Evolutionary conservation across 2,888 invertebrate species (phyloP).

Genomic region (Cephus nigrinus): DNA sequence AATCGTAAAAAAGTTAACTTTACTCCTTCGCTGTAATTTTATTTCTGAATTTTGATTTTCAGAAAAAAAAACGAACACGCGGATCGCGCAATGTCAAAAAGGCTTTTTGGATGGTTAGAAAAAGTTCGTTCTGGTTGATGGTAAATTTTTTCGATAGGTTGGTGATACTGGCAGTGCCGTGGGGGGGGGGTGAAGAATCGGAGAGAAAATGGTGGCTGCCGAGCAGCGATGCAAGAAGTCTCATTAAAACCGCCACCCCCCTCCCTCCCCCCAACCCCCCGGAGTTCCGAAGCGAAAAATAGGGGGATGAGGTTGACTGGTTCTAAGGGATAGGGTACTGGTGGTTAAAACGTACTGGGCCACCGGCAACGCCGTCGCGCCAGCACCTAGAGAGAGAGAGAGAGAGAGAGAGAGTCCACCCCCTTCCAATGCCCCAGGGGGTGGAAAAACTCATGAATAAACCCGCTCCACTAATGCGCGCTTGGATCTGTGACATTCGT

Average conservation of each 20-base stretch:
- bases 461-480: constrained; percentile 22
- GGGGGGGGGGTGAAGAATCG: not conserved
- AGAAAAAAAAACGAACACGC: no score
- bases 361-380: not conserved
- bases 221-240: constrained; percentile 35
- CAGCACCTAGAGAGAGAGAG: constrained; percentile 1
- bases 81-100: not conserved
- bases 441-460: constrained; percentile 33
- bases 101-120: not conserved
- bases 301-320: not conserved
- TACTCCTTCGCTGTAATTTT: no score
- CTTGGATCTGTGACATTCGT: constrained; percentile 9
- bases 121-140: not conserved
- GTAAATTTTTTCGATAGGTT: not conserved
- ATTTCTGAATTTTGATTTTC: not conserved
- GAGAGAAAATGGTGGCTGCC: constrained; percentile 10
- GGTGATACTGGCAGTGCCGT: not conserved
- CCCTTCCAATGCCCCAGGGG: constrained; percentile 10
- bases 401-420: constrained; percentile 9
- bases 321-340: not conserved
- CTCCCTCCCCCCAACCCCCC: constrained; percentile 5
- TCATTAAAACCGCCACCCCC: constrained; percentile 43
- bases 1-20: no score
- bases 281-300: not conserved
- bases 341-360: not conserved